phyloP scores from a whole-genome alignment of 2,113 vertebrate species.

The Seriola rivoliana region DNA sequence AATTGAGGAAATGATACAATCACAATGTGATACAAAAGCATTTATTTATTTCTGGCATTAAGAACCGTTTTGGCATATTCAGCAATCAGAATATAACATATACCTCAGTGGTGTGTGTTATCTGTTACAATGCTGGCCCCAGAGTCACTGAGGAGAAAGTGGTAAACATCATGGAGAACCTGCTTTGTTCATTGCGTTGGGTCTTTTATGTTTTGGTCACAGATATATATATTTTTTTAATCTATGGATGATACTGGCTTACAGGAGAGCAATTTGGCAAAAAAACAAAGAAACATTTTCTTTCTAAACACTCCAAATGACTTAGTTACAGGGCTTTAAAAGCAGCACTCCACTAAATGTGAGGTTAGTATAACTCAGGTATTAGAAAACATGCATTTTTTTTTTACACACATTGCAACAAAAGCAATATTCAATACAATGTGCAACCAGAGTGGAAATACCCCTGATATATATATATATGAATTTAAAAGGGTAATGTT shows the following conservation, averaged over 20 bases:
- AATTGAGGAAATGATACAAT: background rate
- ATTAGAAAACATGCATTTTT: background rate
- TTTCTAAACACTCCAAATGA: background rate
- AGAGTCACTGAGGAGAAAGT: background rate
- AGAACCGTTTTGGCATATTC: constrained; percentile 36
- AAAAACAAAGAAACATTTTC: background rate
- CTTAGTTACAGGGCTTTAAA: background rate
- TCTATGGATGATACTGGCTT: background rate
- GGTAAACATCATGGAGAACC: constrained; percentile 3
- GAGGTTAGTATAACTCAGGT: background rate
- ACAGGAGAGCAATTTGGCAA: background rate
- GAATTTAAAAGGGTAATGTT: constrained; percentile 2
- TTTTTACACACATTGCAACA: background rate
- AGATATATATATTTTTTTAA: background rate
- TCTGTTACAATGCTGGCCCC: background rate
- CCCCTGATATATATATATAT: background rate
- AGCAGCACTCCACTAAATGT: background rate
- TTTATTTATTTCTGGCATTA: constrained; percentile 61
- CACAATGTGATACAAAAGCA: constrained; percentile 22
- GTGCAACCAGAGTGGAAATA: constrained; percentile 1
- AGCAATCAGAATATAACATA: background rate
- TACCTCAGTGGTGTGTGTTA: constrained; percentile 13
- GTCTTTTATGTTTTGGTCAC: background rate
- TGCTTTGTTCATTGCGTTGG: background rate
- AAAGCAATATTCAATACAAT: constrained; percentile 13